Evolutionary conservation across 2,888 invertebrate species (phyloP).

Genomic region (Megalurothrips usitatus): DNA sequence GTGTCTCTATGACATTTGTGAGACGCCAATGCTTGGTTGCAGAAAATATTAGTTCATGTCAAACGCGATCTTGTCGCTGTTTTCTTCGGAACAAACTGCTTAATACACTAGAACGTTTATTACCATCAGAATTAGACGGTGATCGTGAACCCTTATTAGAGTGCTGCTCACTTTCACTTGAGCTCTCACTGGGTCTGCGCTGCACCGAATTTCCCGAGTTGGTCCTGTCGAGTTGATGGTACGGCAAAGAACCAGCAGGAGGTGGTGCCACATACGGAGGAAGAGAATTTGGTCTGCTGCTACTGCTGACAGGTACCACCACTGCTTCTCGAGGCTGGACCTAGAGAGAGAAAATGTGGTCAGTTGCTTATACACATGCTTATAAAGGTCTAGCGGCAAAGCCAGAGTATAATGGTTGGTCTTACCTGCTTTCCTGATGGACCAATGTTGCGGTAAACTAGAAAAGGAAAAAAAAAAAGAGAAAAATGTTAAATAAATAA

Average conservation of each 20-base stretch:
- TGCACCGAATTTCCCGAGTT: constrained; percentile 32
- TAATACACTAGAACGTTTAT: constrained; percentile 43
- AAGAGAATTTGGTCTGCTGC: constrained; percentile 46
- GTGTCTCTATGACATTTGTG: neutral
- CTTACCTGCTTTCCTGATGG: constrained; percentile 45
- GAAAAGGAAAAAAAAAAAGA: constrained; percentile 37
- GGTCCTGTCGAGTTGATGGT: constrained; percentile 12
- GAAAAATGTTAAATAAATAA: neutral
- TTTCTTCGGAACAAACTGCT: constrained; percentile 41
- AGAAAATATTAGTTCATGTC: neutral
- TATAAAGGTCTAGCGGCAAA: neutral
- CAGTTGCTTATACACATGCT: neutral
- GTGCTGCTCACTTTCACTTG: constrained; percentile 45
- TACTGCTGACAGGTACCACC: constrained; percentile 36
- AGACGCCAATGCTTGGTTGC: too few relatives aligned
- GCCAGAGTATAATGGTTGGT: constrained; percentile 11
- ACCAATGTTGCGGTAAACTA: constrained; percentile 48
- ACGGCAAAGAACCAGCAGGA: constrained; percentile 40
- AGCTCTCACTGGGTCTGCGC: constrained; percentile 44
- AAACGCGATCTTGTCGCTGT: neutral
- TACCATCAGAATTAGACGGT: constrained; percentile 38
- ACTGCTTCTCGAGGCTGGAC: constrained; percentile 3
- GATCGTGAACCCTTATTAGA: constrained; percentile 32
- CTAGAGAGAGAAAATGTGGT: constrained; percentile 35
- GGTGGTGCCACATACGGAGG: constrained; percentile 50